Base-by-base conservation (phyloP, 2,888 invertebrate genomes). In the Drosophila ustulata region DNA sequence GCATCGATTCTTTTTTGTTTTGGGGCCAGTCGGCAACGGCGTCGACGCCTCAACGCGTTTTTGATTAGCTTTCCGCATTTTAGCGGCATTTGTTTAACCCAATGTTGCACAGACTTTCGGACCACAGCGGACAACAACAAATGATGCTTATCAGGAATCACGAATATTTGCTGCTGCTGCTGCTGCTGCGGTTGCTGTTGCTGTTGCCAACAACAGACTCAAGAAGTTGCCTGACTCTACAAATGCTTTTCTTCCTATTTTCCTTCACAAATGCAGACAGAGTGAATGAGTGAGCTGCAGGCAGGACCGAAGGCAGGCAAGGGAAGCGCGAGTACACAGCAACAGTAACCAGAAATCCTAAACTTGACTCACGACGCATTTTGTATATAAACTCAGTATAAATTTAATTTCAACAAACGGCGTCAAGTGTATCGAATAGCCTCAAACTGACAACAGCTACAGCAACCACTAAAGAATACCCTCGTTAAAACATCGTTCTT, bases 81-180 rank as follows among this genome's bases (percentile, higher is more conserved):
- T 81, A 89, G 75, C 83, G 77, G 88, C 87, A 80, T 84, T 83
- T 88, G 88, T 76, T 37, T 67, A 65, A 51, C 63, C 46, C 62
- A 69, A 53, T 61, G 47, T 30, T 32, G 63, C 66, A 58, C 52
- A 62, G 62, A 67, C 56, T 37, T 52, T 70, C 70, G 64, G 71
- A 78, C 70, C 82, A 72, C 78, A 71, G 65, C 79, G 52, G 41
- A 62, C 78, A 71, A 64, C 71, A 70, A 66, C 43, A 70, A 66
- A 67, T 82, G 92, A 92, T 92, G 88, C 87, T 92, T 92, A 92
- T 92, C 92, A 90, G 90, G 89, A 90, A 91, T 92, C 92, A 92
- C 92, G 92, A 92, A 91, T 91, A 90, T 91, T 91, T 91, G 91
- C 90, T 64, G 52, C 34, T 88, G 80, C 73, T 83, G 87, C 72